A percentile compares a stretch with the other conserved stretches of the same genome.
Conservation (phyloP, 2,113 vertebrate genomes). For the Camelus bactrianus region DNA sequence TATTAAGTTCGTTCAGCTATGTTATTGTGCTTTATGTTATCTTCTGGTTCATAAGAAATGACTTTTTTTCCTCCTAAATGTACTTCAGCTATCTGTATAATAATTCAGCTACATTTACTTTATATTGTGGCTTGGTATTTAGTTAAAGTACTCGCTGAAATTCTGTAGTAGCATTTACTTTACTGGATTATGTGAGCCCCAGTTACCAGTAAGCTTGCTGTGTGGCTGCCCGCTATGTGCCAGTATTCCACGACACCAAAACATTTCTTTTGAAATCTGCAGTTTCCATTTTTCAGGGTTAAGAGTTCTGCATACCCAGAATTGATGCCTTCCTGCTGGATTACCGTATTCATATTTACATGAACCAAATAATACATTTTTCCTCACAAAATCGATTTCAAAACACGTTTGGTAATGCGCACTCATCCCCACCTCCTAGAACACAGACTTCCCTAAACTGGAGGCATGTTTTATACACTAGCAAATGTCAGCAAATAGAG, state of each 20-base stretch:
- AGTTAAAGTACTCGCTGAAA: background rate
- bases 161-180: background rate
- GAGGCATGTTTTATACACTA: background rate
- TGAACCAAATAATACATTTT: slow-evolving; percentile 3
- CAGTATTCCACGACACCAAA: background rate
- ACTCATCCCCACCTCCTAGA: background rate
- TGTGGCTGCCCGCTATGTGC: background rate
- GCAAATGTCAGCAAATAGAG: slow-evolving; percentile 25
- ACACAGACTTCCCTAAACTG: background rate
- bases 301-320: slow-evolving; percentile 2
- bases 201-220: background rate
- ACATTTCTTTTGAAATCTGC: background rate
- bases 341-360: slow-evolving; percentile 9
- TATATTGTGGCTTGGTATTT: background rate
- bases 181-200: background rate
- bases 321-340: background rate
- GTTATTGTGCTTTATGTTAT: background rate
- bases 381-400: slow-evolving; percentile 2
- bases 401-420: background rate
- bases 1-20: background rate
- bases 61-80: background rate
- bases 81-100: background rate
- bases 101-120: slow-evolving; percentile 18
- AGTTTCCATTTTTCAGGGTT: background rate
- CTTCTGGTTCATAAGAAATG: background rate